Evolutionary conservation across 1,140 invertebrate genomes (phyloP), one percentile per base, ranked within the genome.

Genomic region (Hyles vespertilio): DNA sequence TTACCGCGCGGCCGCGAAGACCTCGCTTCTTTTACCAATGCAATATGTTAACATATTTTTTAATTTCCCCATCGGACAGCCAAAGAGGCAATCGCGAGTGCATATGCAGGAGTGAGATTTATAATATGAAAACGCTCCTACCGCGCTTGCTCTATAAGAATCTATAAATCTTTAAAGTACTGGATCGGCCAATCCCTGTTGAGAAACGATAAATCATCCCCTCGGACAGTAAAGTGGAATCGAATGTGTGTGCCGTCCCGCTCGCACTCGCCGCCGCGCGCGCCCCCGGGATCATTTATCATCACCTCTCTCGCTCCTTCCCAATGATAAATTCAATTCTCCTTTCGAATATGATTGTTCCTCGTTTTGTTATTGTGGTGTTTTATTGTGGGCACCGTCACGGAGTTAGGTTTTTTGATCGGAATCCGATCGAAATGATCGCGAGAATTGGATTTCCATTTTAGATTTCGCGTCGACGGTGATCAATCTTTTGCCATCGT

Each of bases 281-380:
- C 65, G 63, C 61, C 65, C 66, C 51, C 59, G 67, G 67, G 72
- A 87, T 84, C 86, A 89, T 89, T 89, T 87, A 89, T 89, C 86
- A 89, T 86, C 79, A 75, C 67, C 70, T 70, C 79, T 87, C 82
- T 86, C 85, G 78, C 76, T 85, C 67, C 70, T 83, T 77, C 79
- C 69, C 82, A 87, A 84, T 89, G 82, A 88, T 88, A 87, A 87
- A 88, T 88, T 88, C 85, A 89, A 89, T 89, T 87, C 85, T 88
- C 79, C 84, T 85, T 85, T 81, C 59, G 84, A 78, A 84, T 87
- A 87, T 88, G 83, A 88, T 88, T 85, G 85, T 88, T 83, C 77
- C 65, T 84, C 72, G 84, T 84, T 88, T 87, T 88, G 79, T 88
- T 84, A 69, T 81, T 84, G 76, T 80, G 70, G 67, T 81, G 82